Evolutionary conservation across 1,140 invertebrate genomes (phyloP).

Genomic region (Sarcophaga bullata): DNA sequence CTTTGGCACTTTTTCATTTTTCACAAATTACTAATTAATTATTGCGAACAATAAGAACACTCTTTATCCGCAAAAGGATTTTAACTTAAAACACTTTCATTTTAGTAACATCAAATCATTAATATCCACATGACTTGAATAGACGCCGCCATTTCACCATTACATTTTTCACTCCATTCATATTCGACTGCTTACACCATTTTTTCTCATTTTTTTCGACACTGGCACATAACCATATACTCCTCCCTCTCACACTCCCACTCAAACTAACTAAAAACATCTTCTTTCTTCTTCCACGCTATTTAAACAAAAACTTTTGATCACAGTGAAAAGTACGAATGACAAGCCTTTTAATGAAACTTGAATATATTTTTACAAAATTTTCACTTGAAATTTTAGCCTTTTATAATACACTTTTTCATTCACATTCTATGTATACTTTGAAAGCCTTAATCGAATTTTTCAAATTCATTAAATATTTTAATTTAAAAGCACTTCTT

Average conservation of each 20-base stretch:
- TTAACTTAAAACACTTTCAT: too few species aligned
- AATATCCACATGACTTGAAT: not conserved
- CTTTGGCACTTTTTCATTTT: not conserved
- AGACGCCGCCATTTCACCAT: slow-evolving; percentile 14
- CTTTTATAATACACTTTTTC: not conserved
- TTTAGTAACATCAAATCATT: too few species aligned
- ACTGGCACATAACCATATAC: slow-evolving; percentile 13
- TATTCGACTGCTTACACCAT: not conserved
- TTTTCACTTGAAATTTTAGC: not conserved
- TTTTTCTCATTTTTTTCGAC: slow-evolving; percentile 12
- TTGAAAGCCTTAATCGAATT: not conserved
- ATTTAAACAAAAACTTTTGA: not conserved
- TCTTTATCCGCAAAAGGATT: not conserved
- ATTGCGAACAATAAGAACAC: not conserved
- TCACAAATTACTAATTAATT: not conserved
- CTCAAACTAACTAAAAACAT: not conserved
- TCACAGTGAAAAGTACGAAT: not conserved
- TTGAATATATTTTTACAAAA: not conserved
- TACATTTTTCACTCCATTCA: not conserved
- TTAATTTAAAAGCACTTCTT: not conserved
- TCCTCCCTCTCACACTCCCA: slow-evolving; percentile 42
- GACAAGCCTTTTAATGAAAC: not conserved
- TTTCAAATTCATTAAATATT: not conserved
- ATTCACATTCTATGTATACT: not conserved
- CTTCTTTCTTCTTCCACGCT: slow-evolving; percentile 9